phyloP scores from a whole-genome alignment of 2,888 invertebrate genomes.

The Aethes cnicana region DNA sequence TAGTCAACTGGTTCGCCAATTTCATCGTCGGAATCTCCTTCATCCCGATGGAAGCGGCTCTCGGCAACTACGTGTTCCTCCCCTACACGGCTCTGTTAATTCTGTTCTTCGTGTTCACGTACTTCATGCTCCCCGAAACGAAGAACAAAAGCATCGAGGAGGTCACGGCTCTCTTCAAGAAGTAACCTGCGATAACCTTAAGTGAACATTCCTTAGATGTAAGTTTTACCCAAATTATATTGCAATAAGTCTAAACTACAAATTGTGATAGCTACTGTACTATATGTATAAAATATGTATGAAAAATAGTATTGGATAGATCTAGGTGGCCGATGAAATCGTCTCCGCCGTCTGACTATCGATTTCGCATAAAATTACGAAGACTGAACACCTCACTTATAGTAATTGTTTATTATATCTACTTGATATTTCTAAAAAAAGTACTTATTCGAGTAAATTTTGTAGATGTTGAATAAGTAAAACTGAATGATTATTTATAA shows the following conservation, averaged over 20 bases:
- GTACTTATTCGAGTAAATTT: constrained; percentile 60
- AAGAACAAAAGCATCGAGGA: constrained; percentile 78
- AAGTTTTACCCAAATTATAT: constrained; percentile 42
- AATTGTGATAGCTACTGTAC: constrained; percentile 55
- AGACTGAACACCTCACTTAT: constrained; percentile 65
- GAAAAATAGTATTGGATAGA: constrained; percentile 6
- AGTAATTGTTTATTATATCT: constrained; percentile 45
- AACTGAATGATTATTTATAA: constrained; percentile 10
- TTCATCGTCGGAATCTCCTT: constrained; percentile 77
- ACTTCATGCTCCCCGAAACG: constrained; percentile 75
- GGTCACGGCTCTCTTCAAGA: constrained; percentile 76
- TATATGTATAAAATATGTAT: constrained; percentile 36
- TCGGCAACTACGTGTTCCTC: constrained; percentile 71
- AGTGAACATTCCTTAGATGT: constrained; percentile 55
- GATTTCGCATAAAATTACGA: constrained; percentile 54
- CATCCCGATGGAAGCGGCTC: constrained; percentile 59
- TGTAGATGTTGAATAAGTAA: constrained; percentile 19
- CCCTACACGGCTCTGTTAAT: constrained; percentile 72
- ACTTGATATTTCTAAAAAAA: constrained; percentile 54
- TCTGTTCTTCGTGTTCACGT: constrained; percentile 72
- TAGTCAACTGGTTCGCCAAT: constrained; percentile 79
- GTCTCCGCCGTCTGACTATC: constrained; percentile 38
- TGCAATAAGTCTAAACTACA: constrained; percentile 57
- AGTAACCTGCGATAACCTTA: constrained; percentile 45
- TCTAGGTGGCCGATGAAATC: not conserved